Conservation (phyloP, 1,140 invertebrate species). For the Formica selysi region DNA sequence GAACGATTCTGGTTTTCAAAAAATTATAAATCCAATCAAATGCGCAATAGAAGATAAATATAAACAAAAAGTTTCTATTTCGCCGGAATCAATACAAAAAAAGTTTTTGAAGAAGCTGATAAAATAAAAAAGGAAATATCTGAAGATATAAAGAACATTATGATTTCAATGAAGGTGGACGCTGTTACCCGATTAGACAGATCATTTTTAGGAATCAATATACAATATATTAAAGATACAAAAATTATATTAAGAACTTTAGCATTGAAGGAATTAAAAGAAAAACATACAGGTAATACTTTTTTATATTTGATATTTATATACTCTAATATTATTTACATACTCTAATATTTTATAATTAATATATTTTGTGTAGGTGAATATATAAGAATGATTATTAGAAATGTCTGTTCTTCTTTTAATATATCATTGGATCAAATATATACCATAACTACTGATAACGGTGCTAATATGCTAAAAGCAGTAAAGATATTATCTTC, state of each 20-base stretch:
- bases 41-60: not conserved
- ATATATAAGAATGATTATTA: not conserved
- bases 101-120: not conserved
- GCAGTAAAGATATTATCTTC: not conserved
- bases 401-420: not conserved
- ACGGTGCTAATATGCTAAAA: not conserved
- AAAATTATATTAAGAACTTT: constrained; percentile 5
- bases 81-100: not conserved
- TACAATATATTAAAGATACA: not conserved
- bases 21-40: constrained; percentile 2
- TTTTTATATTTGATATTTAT: not conserved
- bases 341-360: too few species aligned
- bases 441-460: not conserved
- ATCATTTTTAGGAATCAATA: constrained; percentile 3
- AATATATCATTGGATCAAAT: not conserved
- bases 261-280: not conserved
- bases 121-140: not conserved
- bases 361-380: too few species aligned
- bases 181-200: not conserved
- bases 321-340: too few species aligned
- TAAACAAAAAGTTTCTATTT: constrained; percentile 1
- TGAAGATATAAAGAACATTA: not conserved
- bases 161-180: not conserved
- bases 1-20: not conserved
- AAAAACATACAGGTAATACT: not conserved